phyloP scores from a whole-genome alignment of 2,888 invertebrate species.

The Odontocerum albicorne region DNA sequence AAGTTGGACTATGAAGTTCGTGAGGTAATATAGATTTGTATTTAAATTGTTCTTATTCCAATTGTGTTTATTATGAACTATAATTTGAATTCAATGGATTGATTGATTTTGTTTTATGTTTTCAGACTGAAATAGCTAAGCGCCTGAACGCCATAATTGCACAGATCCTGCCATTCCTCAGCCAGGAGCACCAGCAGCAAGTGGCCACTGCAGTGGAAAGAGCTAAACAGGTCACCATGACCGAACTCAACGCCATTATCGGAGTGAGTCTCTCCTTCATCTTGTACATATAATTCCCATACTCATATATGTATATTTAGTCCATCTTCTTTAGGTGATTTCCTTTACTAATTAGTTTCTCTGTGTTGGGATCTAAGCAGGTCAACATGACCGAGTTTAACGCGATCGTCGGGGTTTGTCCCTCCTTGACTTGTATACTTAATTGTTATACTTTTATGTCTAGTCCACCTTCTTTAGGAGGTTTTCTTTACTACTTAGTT shows the following conservation, averaged over 20 bases:
- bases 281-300: no score
- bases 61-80: no score
- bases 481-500: no score
- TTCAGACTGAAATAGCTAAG: conserved; percentile 95
- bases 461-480: no score
- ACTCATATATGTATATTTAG: no score
- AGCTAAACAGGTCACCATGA: conserved; percentile 95
- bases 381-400: conserved; percentile 94
- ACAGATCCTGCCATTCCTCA: conserved; percentile 91
- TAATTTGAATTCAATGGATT: no score
- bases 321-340: no score
- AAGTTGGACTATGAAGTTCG: no score
- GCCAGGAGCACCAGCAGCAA: conserved; percentile 90
- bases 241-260: conserved; percentile 90
- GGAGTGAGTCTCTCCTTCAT: no score
- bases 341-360: no score
- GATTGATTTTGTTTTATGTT: conserved; percentile 31
- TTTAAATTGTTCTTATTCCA: not conserved
- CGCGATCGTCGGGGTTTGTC: conserved; percentile 90
- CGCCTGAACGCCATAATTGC: conserved; percentile 90
- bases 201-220: conserved; percentile 91
- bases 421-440: no score
- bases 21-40: not conserved
- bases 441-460: no score
- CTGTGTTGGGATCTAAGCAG: conserved; percentile 91